These are phyloP conservation scores for Boloria euphrosyne DNA, from an alignment of 2,888 invertebrate genomes.

Conservation along the genomic window DNA sequence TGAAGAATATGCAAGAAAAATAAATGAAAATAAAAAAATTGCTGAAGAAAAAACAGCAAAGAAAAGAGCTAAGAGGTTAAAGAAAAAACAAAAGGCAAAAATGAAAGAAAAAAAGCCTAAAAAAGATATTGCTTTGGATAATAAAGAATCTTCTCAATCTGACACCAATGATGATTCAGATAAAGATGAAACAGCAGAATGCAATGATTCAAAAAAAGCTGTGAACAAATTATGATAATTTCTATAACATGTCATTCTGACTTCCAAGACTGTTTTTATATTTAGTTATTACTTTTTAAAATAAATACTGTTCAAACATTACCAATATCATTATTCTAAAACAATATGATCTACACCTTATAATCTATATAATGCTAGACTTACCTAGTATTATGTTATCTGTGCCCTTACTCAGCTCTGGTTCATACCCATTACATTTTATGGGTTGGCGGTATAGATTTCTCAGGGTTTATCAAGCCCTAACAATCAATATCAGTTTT, in stretches of 20 bases:
- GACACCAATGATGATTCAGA: slow-evolving; percentile 49
- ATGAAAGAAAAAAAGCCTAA: slow-evolving; percentile 70
- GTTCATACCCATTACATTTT: too few relatives aligned
- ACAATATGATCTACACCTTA: too few relatives aligned
- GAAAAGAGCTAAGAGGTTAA: slow-evolving; percentile 93
- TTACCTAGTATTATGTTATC: too few relatives aligned
- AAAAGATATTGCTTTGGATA: slow-evolving; percentile 45
- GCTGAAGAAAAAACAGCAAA: slow-evolving; percentile 94
- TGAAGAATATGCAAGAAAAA: slow-evolving; percentile 89
- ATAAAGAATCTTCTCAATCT: slow-evolving; percentile 55
- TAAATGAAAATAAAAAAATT: slow-evolving; percentile 87
- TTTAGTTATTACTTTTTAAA: too few relatives aligned
- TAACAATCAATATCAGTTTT: too few relatives aligned
- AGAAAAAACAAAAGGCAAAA: slow-evolving; percentile 84
- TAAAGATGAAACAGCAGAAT: slow-evolving; percentile 40
- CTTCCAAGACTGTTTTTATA: neutral
- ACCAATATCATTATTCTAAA: too few relatives aligned
- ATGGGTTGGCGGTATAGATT: too few relatives aligned
- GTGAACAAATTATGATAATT: slow-evolving; percentile 5
- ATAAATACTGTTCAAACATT: too few relatives aligned
- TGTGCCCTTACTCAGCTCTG: too few relatives aligned
- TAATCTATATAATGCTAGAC: too few relatives aligned
- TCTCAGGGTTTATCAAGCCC: too few relatives aligned
- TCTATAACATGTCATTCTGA: neutral
- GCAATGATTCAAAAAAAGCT: slow-evolving; percentile 31